A percentile compares a stretch with the other conserved stretches of the same genome.
These are phyloP conservation scores for Sinohyriopsis cumingii DNA, from an alignment of 2,888 invertebrate species.

Conservation along the genomic window DNA sequence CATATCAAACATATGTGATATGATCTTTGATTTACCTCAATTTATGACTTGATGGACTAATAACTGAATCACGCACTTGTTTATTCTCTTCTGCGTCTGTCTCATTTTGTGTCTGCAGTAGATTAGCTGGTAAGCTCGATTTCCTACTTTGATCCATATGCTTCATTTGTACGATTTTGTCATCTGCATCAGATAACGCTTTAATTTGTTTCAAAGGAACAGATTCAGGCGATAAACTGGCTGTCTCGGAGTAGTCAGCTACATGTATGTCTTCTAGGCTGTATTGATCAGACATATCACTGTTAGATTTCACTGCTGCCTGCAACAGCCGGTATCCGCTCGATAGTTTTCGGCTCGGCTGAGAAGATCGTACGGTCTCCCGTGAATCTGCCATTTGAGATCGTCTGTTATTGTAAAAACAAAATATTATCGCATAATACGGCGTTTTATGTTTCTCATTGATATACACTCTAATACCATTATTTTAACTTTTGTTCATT, in stretches of 20 bases:
- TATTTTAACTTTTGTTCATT: no score
- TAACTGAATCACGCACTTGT: background rate
- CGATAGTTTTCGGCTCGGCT: background rate
- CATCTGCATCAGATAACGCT: conserved; percentile 18
- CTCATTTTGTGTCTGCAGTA: conserved; percentile 16
- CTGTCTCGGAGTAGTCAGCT: background rate
- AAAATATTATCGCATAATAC: no score
- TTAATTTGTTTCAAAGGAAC: conserved; percentile 37
- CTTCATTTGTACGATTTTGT: conserved; percentile 17
- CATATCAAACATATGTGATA: no score
- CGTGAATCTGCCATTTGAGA: conserved; percentile 2
- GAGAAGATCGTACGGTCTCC: conserved; percentile 3
- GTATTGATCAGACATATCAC: background rate
- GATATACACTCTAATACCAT: no score
- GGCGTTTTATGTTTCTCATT: no score
- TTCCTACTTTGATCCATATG: conserved; percentile 36
- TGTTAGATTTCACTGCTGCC: no score
- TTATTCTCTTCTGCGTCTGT: conserved; percentile 1
- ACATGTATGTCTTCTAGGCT: background rate
- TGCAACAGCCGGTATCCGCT: no score
- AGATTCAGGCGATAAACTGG: conserved; percentile 36
- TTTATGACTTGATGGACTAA: no score
- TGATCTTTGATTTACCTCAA: no score
- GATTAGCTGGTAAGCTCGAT: conserved; percentile 38
- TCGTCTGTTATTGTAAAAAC: background rate